A percentile compares a stretch with the other conserved stretches of the same genome.
phyloP scores from a whole-genome alignment of 2,797 vertebrate species.

The Limnodromus scolopaceus region DNA sequence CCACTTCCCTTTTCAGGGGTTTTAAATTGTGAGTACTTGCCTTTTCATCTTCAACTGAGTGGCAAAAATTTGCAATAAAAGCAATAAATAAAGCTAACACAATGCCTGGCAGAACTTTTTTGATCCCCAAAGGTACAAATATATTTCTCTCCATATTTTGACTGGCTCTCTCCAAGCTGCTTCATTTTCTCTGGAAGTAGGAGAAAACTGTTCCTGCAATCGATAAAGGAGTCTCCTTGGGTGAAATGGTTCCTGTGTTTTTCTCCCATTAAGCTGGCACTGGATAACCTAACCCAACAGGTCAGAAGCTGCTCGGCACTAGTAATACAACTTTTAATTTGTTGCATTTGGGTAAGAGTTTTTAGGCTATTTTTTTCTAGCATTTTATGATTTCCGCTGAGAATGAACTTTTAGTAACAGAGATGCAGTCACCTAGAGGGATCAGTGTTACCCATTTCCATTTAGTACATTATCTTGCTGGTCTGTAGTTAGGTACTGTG shows the following conservation, averaged over 20 bases:
- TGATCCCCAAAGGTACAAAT: background rate
- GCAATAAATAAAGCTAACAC: background rate
- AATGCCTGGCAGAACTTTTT: background rate
- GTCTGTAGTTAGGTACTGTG: background rate
- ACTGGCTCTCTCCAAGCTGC: background rate
- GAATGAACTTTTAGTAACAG: background rate
- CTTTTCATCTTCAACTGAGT: background rate
- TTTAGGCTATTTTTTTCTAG: background rate
- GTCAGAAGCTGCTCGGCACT: background rate
- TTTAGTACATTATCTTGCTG: background rate
- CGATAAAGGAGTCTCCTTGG: background rate
- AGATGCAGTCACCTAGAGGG: background rate
- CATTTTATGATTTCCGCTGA: background rate
- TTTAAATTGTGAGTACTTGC: background rate
- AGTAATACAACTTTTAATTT: background rate
- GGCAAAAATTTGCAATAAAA: background rate
- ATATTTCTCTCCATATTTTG: background rate
- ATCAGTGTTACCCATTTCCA: background rate
- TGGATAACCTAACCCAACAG: background rate
- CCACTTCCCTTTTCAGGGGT: background rate
- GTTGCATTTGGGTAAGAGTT: background rate
- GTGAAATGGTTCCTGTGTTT: background rate
- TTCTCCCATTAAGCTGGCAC: background rate
- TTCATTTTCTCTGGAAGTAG: background rate
- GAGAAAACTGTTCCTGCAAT: background rate